phyloP scores from a whole-genome alignment of 64 coral and sea anemone genomes.

The Hydrozoanthus tunicans region DNA sequence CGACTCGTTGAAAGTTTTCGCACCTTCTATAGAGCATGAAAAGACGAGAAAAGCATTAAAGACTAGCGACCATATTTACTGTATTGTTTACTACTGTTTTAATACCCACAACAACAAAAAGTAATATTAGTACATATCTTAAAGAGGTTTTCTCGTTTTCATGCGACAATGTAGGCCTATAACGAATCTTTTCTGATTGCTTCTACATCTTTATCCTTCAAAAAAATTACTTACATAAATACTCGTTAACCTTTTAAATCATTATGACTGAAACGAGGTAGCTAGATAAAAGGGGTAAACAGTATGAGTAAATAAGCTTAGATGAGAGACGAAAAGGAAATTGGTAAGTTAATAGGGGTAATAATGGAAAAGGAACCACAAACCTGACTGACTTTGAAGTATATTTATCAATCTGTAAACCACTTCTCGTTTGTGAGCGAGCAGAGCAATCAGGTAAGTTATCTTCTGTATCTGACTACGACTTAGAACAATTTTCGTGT shows the following conservation, averaged over 20 bases:
- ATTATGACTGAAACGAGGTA: too few species aligned
- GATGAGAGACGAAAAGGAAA: background rate
- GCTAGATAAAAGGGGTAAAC: background rate
- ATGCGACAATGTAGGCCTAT: too few species aligned
- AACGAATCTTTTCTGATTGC: too few species aligned
- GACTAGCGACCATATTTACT: too few species aligned
- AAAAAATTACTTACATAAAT: too few species aligned
- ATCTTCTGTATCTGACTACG: conserved; percentile 92
- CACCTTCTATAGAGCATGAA: conserved; percentile 12
- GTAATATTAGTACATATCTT: background rate
- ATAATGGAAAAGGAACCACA: background rate
- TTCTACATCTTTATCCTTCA: too few species aligned
- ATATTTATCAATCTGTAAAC: conserved; percentile 59
- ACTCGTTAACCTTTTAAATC: too few species aligned
- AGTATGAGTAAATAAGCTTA: too few species aligned
- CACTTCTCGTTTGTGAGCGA: conserved; percentile 80
- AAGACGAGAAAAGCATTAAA: too few species aligned
- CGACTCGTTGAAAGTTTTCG: conserved; percentile 49
- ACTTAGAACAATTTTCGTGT: conserved; percentile 48
- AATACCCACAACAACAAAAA: background rate
- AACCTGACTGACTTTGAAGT: conserved; percentile 18
- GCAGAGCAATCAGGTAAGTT: conserved; percentile 76
- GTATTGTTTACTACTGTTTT: too few species aligned
- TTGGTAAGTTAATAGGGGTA: background rate
- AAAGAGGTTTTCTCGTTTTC: too few species aligned